Evolutionary conservation across 2,888 invertebrate genomes (phyloP).

Genomic region (Aromia moschata): DNA sequence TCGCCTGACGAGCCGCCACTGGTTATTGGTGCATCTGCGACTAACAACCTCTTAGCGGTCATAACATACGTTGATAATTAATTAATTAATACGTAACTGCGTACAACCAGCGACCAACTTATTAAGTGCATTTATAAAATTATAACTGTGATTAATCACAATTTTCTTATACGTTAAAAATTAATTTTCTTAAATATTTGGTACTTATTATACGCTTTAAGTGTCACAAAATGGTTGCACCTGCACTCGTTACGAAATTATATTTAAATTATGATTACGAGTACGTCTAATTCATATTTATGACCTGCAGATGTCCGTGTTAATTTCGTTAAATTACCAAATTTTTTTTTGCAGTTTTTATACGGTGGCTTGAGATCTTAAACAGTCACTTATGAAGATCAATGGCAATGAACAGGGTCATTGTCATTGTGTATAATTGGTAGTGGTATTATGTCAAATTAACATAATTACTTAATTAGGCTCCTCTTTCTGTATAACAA

Average conservation of each 20-base stretch:
- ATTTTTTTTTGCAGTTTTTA: no score
- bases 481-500: no score
- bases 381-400: no score
- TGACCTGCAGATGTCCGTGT: constrained; percentile 14
- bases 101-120: neutral
- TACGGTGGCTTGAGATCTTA: no score
- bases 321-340: constrained; percentile 11
- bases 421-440: no score
- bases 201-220: neutral
- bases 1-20: no score
- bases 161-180: neutral
- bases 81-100: neutral
- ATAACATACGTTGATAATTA: neutral
- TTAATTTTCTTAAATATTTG: neutral
- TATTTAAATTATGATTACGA: constrained; percentile 13
- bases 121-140: neutral
- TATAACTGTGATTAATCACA: neutral
- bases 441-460: no score
- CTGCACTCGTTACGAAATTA: constrained; percentile 15
- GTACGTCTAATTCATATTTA: constrained; percentile 18
- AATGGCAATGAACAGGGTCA: no score
- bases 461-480: no score
- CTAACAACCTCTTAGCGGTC: neutral
- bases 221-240: constrained; percentile 2
- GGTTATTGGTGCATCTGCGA: neutral